Evolutionary conservation across 2,797 vertebrate species (phyloP), one percentile per base, ranked within the genome.

Genomic region (Neosalanx taihuensis): DNA sequence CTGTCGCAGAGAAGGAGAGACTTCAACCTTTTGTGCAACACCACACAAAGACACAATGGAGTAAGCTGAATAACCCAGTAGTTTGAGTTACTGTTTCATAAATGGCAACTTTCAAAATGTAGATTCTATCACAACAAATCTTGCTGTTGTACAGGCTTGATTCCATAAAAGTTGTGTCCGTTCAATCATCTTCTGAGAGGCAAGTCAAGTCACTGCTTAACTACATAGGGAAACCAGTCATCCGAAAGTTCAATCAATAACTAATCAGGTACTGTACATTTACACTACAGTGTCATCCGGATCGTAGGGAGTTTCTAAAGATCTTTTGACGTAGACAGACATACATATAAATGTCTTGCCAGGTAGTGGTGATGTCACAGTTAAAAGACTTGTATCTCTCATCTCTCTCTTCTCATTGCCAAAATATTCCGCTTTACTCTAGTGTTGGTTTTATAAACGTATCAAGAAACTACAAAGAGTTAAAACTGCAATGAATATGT

Each of bases 161-260:
- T 59, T 57, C 67, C 81, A 70, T 53, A n/a, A 69, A 75, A 29
- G 64, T 3, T 56, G 9, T 3, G 20, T 1, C 67, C 63, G 59
- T 72, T 76, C 77, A 78, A 67, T 30, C 18, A 78, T 70, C 59
- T 76, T 82, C 77, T 64, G 62, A 23, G 6, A 59, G 59, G 64
- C 37, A 10, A 75, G 77, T 79, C 77, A 76, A 76, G 83, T 76
- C 73, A 72, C 67, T 64, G 68, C 72, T 83, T 87, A 82, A 82
- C 71, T 75, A 75, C 71, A 85, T 74, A 81, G 56, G 59, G 33
- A 60, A 68, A 15, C 80, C 75, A 72, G 79, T 85, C 86, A 81
- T 77, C 78, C 81, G 78, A 37, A 3, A 63, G 53, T 72, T 10
- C 6, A 72, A 83, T 89, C 87, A 88, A 89, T 90, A 83, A 82